Conservation (phyloP, 2,113 vertebrate species). For the Dissostichus mawsoni region DNA sequence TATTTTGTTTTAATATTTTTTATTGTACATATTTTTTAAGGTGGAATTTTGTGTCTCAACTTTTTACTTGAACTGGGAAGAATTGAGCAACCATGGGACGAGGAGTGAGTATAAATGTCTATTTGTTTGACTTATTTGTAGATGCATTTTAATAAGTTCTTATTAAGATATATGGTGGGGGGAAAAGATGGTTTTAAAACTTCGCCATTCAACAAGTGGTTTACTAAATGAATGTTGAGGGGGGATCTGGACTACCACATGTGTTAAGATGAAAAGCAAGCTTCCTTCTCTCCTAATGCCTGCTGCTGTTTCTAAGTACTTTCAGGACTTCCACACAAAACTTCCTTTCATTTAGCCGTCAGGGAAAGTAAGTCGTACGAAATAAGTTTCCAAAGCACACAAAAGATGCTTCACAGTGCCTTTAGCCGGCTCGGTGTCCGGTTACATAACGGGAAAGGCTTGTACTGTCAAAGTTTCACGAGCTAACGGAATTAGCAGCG, state of each 20-base stretch:
- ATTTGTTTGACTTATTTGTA: not conserved
- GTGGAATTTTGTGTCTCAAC: constrained; percentile 56
- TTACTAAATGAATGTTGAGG: not conserved
- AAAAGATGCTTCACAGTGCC: constrained; percentile 21
- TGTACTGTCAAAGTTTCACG: constrained; percentile 47
- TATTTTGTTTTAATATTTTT: constrained; percentile 37
- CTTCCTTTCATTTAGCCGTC: not conserved
- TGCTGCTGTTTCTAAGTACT: not conserved
- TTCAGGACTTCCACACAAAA: constrained; percentile 25
- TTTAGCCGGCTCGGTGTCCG: constrained; percentile 19
- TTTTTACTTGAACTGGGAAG: constrained; percentile 54
- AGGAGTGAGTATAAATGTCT: constrained; percentile 81
- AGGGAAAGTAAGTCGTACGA: not conserved
- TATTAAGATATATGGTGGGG: not conserved
- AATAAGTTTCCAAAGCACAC: constrained; percentile 24
- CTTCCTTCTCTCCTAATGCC: not conserved
- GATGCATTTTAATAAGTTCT: not conserved
- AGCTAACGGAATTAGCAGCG: constrained; percentile 6
- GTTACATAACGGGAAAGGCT: constrained; percentile 68
- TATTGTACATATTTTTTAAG: constrained; percentile 60
- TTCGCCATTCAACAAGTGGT: constrained; percentile 66
- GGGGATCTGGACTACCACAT: not conserved
- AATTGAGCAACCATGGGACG: constrained; percentile 80
- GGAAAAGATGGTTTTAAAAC: not conserved
- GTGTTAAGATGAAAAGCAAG: constrained; percentile 13